Evolutionary conservation across 2,113 vertebrate species (phyloP), one percentile per base, ranked within the genome.

Genomic region (Psilopogon haemacephalus): DNA sequence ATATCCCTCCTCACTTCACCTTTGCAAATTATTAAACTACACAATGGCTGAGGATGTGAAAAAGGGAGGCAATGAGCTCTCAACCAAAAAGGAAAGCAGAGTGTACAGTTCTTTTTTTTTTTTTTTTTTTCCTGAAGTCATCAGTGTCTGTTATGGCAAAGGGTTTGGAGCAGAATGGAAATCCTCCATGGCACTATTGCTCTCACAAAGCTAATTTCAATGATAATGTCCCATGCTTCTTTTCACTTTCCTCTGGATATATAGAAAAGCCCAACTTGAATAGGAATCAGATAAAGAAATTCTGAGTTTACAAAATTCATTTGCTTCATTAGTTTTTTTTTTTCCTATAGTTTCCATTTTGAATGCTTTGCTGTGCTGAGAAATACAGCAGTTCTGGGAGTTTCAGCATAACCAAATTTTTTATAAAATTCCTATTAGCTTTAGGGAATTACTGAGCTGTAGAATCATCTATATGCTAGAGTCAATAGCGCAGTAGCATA

Each of bases 21-120:
- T 90, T 35, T 84, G 77, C 86, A 92, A 84, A 90, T 85, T 91
- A 58, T 73, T 65, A 84, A 88, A 84, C 48, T 64, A 11, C 77
- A 60, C 48, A 68, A 46, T 32, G 64, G 35, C 62, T 86, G 12
- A 88, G 78, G 91, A 92, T n/a, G 37, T 24, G 89, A 76, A 90
- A 94, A 84, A 55, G 30, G 44, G 81, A 93, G 97, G 79, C 37
- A 19, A 50, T 80, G 67, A 83, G 11, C 23, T 70, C 46, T 33
- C 26, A 60, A 58, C 11, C 33, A 86, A 32, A 37, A 59, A 30
- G 12, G 54, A 11, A 44, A 54, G 35, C 42, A 85, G 6, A 35
- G 4, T 11, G 2, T 37, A 28, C 38, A 27, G n/a, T 32, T 54
- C 6, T 93, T 59, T 28, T 67, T 50, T 46, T 19, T 24, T 32